phyloP scores from a whole-genome alignment of 2,888 invertebrate species.

The Dorcus parallelipipedus region DNA sequence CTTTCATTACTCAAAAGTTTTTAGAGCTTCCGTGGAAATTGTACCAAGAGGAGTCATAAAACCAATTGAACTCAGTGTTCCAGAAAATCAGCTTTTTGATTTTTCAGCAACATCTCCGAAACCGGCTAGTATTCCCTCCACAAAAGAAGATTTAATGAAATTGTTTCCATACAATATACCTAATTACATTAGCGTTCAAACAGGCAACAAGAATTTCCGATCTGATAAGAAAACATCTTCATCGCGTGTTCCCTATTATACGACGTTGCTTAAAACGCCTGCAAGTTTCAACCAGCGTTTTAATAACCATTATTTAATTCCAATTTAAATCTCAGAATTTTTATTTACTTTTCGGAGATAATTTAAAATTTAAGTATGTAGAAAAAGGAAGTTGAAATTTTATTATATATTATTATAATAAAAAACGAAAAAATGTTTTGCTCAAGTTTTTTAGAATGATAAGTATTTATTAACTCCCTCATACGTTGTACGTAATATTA shows the following conservation, averaged over 20 bases:
- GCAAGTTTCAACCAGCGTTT: neutral
- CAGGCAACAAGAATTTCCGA: constrained; percentile 2
- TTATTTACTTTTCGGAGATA: neutral
- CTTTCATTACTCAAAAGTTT: neutral
- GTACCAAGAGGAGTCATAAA: constrained; percentile 11
- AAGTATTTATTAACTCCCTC: too few relatives aligned
- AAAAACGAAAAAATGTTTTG: too few relatives aligned
- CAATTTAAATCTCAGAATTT: neutral
- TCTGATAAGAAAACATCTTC: neutral
- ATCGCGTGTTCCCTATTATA: neutral
- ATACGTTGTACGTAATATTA: too few relatives aligned
- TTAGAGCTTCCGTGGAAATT: constrained; percentile 12
- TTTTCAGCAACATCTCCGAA: constrained; percentile 5
- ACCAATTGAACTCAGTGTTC: constrained; percentile 6
- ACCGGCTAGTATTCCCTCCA: neutral
- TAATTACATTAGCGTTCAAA: constrained; percentile 10
- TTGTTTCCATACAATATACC: constrained; percentile 13
- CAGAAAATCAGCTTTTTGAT: constrained; percentile 12
- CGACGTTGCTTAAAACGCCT: neutral
- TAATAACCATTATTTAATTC: constrained; percentile 5
- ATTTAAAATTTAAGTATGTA: too few relatives aligned
- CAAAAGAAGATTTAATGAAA: neutral
- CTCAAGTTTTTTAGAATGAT: too few relatives aligned
- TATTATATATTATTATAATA: too few relatives aligned
- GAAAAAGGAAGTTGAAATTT: too few relatives aligned